These are phyloP conservation scores for Rhynchopsitta pachyrhyncha DNA, from an alignment of 2,113 vertebrate species.

Conservation along the genomic window DNA sequence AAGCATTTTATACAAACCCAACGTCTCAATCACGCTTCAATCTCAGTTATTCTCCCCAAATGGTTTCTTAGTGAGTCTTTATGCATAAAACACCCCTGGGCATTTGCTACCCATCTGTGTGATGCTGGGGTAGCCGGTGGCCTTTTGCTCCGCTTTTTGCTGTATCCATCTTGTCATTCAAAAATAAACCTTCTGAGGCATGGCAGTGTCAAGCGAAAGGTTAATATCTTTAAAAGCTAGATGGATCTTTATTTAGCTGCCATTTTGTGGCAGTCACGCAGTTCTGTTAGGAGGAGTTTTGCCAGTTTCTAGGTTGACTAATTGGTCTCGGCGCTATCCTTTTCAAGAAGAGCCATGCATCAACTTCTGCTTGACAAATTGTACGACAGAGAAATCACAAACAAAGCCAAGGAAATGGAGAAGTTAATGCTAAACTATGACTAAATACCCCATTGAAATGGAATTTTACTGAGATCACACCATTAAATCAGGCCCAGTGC, in stretches of 20 bases:
- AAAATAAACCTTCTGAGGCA: conserved; percentile 2
- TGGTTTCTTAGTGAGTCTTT: neutral
- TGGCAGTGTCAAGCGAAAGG: neutral
- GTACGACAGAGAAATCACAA: neutral
- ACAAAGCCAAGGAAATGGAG: neutral
- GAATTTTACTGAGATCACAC: neutral
- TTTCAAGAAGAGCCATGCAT: neutral
- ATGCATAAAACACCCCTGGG: conserved; percentile 5
- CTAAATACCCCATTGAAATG: neutral
- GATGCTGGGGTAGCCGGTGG: neutral
- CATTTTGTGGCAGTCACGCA: neutral
- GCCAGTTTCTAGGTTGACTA: neutral
- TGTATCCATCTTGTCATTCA: neutral
- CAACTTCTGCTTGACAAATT: conserved; percentile 1
- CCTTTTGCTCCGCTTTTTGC: neutral
- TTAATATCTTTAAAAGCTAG: conserved; percentile 22
- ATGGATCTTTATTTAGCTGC: conserved; percentile 41
- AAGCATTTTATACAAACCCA: neutral
- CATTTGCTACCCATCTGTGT: neutral
- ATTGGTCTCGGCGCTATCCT: conserved; percentile 16
- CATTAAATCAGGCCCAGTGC: neutral
- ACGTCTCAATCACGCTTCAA: neutral
- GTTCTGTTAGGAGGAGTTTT: neutral
- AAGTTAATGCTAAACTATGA: neutral
- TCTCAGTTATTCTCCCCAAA: conserved; percentile 5